These are phyloP conservation scores for Pangasianodon gigas DNA, from an alignment of 2,113 vertebrate genomes.

Conservation along the genomic window DNA sequence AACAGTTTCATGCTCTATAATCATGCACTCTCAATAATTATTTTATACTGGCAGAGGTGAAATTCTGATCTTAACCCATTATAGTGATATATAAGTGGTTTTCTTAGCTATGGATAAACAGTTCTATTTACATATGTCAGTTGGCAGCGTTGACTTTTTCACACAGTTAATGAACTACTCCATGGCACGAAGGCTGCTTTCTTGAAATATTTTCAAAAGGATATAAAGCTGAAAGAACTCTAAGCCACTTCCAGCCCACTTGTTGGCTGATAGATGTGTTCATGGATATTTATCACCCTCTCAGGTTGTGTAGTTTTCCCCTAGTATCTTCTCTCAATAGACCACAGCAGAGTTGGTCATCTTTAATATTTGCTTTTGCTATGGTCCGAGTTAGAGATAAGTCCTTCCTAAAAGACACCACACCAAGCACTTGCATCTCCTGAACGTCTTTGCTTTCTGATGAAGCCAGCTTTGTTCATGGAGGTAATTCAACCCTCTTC, in stretches of 20 bases:
- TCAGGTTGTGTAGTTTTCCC: not conserved
- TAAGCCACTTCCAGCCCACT: not conserved
- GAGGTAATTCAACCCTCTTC: constrained; percentile 6
- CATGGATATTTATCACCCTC: not conserved
- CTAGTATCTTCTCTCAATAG: not conserved
- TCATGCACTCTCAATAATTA: not conserved
- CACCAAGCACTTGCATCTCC: not conserved
- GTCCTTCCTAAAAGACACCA: not conserved
- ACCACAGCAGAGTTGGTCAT: not conserved
- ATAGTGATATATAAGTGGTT: not conserved
- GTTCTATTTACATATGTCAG: not conserved
- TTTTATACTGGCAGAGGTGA: not conserved
- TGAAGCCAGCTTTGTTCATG: not conserved
- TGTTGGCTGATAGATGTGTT: not conserved
- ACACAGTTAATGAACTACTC: not conserved
- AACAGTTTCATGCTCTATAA: not conserved
- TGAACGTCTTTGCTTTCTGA: not conserved
- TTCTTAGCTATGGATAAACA: not conserved
- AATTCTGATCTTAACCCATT: not conserved
- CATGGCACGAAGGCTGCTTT: not conserved
- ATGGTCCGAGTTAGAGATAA: not conserved
- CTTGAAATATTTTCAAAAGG: not conserved
- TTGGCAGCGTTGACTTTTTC: not conserved
- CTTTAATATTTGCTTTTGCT: not conserved
- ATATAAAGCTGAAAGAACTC: not conserved